Evolutionary conservation across 1,140 invertebrate species (phyloP).

Genomic region (Drosophila subobscura): DNA sequence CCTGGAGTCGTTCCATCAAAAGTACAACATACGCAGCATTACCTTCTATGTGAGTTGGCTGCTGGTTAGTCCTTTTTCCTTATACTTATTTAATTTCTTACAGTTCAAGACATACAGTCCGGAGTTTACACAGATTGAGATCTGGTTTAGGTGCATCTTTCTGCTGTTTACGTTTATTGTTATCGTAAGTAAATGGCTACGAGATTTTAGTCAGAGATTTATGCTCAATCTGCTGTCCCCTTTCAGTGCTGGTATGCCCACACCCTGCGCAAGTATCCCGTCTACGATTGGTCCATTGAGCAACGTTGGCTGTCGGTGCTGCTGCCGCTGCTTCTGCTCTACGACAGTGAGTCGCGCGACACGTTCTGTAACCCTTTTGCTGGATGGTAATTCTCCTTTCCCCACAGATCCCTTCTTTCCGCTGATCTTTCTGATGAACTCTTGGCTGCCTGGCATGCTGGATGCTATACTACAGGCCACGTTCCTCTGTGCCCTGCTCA

Average conservation of each 20-base stretch:
- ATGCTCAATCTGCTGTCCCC: not conserved
- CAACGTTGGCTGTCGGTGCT: constrained; percentile 97
- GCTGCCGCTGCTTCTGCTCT: constrained; percentile 94
- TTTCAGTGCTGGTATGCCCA: constrained; percentile 95
- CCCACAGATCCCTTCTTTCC: constrained; percentile 95
- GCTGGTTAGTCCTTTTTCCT: constrained; percentile 23
- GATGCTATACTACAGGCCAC: constrained; percentile 95
- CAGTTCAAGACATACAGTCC: constrained; percentile 98
- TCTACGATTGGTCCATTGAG: constrained; percentile 98
- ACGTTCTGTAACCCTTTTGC: too few relatives aligned
- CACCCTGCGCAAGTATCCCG: constrained; percentile 92
- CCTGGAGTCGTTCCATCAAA: constrained; percentile 91
- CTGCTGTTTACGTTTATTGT: constrained; percentile 93
- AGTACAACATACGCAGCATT: constrained; percentile 93
- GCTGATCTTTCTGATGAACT: constrained; percentile 93
- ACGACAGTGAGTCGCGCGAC: constrained; percentile 90
- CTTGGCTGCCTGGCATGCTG: constrained; percentile 94
- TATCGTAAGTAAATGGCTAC: constrained; percentile 88
- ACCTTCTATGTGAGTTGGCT: constrained; percentile 93
- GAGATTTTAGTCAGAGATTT: constrained; percentile 51
- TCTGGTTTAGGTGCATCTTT: constrained; percentile 98
- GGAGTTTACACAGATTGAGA: constrained; percentile 97
- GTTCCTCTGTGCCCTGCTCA: constrained; percentile 93
- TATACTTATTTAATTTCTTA: not conserved
- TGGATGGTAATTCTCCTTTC: not conserved